Base-by-base conservation (phyloP, 1,140 invertebrate species). In the Steinernema feltiae region DNA sequence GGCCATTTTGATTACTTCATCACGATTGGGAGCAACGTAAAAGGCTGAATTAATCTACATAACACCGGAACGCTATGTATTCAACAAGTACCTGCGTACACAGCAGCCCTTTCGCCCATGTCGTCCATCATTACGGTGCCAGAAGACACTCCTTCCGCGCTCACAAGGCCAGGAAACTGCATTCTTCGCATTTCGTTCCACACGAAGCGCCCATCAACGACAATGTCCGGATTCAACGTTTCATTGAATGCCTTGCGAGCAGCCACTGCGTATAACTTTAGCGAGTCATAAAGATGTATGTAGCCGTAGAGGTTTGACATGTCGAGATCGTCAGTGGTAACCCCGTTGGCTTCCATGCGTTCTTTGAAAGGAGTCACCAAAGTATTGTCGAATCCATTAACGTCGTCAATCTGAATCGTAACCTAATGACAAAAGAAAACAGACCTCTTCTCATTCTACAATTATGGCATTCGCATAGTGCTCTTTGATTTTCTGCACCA, bases 401-500 rank as follows among this genome's bases (percentile, higher is more conserved):
- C 82, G 73, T 83, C 82, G 72, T 83, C 82, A 32, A 83, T 84
- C 82, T 84, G 30, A 53, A 76, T 7, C 7, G n/a, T 41, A 53
- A 18, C 71, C 1, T 70, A 17, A 15, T n/a, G 27, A 27, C 63
- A 0, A n/a, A 41, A 41, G 7, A 7, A 41, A 69, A 27, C 17
- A 18, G 0, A 35, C 1, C 46, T 73, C 32, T 35, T 17, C 30
- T 27, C 41, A 1, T 77, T 17, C 27, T 48, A 83, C 83, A 74
- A 84, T 84, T 35, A 84, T 83, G 3, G 79, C 75, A 75, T 85
- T 85, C 27, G 81, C 76, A 76, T 85, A 85, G 41, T 79, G 79
- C 71, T 86, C 83, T 72, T 86, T 86, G 15, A 85, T 80, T 70
- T 85, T 85, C 76, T 85, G 84, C 29, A 85, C 70, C n/a, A 81